These are phyloP conservation scores for Aphidius gifuensis DNA, from an alignment of 1,140 invertebrate genomes.

Conservation along the genomic window DNA sequence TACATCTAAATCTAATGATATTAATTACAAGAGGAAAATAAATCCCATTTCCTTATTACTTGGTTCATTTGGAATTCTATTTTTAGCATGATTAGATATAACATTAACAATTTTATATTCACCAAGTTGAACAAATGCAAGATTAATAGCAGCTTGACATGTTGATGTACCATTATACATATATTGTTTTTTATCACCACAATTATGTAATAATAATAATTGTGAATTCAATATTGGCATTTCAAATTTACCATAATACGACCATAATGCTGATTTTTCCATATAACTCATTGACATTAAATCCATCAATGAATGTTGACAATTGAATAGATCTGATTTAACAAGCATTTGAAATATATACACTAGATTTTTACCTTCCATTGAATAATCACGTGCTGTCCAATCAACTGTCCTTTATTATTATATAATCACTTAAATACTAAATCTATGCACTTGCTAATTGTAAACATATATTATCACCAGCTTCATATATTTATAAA, in stretches of 20 bases:
- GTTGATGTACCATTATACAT: slow-evolving; percentile 68
- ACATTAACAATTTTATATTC: slow-evolving; percentile 58
- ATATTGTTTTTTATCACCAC: slow-evolving; percentile 58
- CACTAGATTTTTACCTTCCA: slow-evolving; percentile 47
- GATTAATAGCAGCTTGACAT: slow-evolving; percentile 69
- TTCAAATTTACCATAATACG: slow-evolving; percentile 81
- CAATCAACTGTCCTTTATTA: too few relatives aligned
- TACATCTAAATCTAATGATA: too few relatives aligned
- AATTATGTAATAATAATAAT: slow-evolving; percentile 73
- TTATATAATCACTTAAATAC: too few relatives aligned
- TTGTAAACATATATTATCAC: too few relatives aligned
- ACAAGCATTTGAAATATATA: slow-evolving; percentile 66
- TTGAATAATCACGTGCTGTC: slow-evolving; percentile 47
- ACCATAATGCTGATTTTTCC: slow-evolving; percentile 81
- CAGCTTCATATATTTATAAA: too few relatives aligned
- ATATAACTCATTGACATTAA: slow-evolving; percentile 74
- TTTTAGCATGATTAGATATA: slow-evolving; percentile 59
- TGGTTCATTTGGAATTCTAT: slow-evolving; percentile 63
- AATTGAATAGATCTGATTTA: slow-evolving; percentile 82
- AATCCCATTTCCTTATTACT: slow-evolving; percentile 42
- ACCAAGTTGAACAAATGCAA: slow-evolving; percentile 64
- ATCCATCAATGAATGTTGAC: slow-evolving; percentile 77
- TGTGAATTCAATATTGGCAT: slow-evolving; percentile 77
- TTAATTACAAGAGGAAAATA: too few relatives aligned
- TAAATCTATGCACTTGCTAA: too few relatives aligned